Conservation (phyloP, 2,797 vertebrate species). For the Gastrophryne carolinensis region DNA sequence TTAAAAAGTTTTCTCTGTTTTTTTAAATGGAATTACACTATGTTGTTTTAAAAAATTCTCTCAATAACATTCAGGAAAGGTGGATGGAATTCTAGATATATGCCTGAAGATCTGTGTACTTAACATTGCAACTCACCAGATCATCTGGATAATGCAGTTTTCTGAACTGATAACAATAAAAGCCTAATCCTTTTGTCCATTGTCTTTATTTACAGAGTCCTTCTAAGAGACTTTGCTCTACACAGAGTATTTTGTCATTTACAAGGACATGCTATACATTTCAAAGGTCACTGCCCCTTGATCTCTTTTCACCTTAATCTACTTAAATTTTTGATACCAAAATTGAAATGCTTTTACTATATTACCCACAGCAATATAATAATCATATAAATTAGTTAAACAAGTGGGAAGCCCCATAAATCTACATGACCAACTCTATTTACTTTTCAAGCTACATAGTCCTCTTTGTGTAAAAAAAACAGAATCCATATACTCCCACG, state of each 20-base stretch:
- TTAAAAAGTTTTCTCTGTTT: too few relatives aligned
- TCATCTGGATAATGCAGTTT: too few relatives aligned
- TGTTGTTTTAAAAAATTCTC: too few relatives aligned
- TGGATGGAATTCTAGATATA: too few relatives aligned
- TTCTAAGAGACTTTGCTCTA: background rate
- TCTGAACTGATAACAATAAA: too few relatives aligned
- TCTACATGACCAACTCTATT: conserved; percentile 28
- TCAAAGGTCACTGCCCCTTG: conserved; percentile 46
- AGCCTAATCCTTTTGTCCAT: too few relatives aligned
- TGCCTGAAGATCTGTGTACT: too few relatives aligned
- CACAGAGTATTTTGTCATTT: conserved; percentile 20
- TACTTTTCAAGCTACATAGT: conserved; percentile 32
- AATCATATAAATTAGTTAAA: conserved; percentile 50
- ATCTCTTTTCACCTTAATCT: conserved; percentile 51
- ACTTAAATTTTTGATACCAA: conserved; percentile 49
- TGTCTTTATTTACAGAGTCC: background rate
- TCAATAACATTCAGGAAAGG: too few relatives aligned
- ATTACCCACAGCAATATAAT: conserved; percentile 42
- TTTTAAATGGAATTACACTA: too few relatives aligned
- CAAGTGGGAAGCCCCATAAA: conserved; percentile 33
- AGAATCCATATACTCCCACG: too few relatives aligned
- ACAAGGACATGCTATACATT: conserved; percentile 26
- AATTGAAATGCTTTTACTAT: conserved; percentile 51
- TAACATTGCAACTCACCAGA: too few relatives aligned
- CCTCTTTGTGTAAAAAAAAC: background rate